Percentiles rank a stretch among this genome's conserved stretches.
Conservation (phyloP, 2,888 invertebrate species). For the Cantharis nigra region DNA sequence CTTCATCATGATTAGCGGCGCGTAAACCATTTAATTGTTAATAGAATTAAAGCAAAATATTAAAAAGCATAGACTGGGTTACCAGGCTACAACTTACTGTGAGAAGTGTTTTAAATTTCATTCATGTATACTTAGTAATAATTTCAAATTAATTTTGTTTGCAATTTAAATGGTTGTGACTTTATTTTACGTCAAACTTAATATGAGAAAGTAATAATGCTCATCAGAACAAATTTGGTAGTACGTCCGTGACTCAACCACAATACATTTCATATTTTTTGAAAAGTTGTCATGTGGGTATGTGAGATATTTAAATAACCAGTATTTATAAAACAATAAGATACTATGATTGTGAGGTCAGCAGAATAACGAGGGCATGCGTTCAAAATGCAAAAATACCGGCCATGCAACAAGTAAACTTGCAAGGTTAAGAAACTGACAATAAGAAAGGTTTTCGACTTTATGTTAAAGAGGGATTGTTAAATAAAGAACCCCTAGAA, state of each 20-base stretch:
- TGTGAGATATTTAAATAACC: not conserved
- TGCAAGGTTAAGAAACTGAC: conserved; percentile 3
- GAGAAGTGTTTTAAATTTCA: conserved; percentile 11
- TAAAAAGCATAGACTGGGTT: conserved; percentile 17
- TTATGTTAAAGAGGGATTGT: not conserved
- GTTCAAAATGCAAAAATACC: not conserved
- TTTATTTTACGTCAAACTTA: not conserved
- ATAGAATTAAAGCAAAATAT: conserved; percentile 10
- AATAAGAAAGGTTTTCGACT: not conserved
- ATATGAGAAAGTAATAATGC: too few relatives aligned
- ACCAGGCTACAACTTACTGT: conserved; percentile 17
- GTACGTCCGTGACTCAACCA: not conserved
- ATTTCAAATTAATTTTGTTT: not conserved
- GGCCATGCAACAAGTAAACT: not conserved
- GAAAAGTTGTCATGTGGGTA: not conserved
- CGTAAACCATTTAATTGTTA: conserved; percentile 19
- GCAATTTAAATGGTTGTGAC: not conserved
- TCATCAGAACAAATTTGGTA: not conserved
- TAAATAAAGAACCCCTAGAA: not conserved
- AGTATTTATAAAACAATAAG: not conserved
- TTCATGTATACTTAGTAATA: not conserved
- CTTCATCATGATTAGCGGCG: conserved; percentile 7
- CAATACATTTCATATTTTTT: not conserved
- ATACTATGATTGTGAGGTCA: not conserved
- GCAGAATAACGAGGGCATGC: conserved; percentile 1